These are phyloP conservation scores for Lasiurus cinereus DNA, from an alignment of 2,113 vertebrate species.

Conservation along the genomic window DNA sequence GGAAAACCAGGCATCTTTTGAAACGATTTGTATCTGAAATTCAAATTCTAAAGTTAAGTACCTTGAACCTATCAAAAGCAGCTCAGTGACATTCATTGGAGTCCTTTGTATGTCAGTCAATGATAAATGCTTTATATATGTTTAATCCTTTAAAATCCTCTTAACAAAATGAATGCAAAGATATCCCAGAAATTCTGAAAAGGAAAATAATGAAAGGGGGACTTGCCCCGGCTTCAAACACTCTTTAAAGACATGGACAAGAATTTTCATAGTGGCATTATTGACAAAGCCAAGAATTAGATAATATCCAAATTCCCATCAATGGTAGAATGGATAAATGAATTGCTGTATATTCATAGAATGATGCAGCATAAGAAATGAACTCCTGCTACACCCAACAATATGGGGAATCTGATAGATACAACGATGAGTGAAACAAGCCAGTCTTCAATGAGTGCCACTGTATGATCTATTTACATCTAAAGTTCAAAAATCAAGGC, in stretches of 20 bases:
- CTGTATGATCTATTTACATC: too few species aligned
- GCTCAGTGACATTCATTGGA: neutral
- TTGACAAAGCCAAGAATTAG: neutral
- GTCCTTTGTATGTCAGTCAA: neutral
- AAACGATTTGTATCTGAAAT: slow-evolving; percentile 37
- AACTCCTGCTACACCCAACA: neutral
- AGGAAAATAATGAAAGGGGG: neutral
- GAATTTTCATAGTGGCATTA: neutral
- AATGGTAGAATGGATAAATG: too few species aligned
- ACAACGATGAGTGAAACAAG: neutral
- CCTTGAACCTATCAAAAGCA: neutral
- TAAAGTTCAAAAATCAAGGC: too few species aligned
- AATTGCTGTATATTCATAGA: neutral
- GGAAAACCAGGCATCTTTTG: neutral
- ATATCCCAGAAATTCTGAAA: neutral
- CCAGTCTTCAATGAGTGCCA: neutral
- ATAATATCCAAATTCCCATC: too few species aligned
- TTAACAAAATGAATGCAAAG: neutral
- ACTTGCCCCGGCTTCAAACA: neutral
- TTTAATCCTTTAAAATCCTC: neutral
- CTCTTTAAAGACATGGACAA: neutral
- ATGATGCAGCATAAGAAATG: neutral
- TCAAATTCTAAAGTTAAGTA: slow-evolving; percentile 33
- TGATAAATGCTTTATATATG: neutral
- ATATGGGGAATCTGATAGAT: neutral